Conservation (phyloP, 1,140 invertebrate genomes). For the Wasmannia auropunctata region DNA sequence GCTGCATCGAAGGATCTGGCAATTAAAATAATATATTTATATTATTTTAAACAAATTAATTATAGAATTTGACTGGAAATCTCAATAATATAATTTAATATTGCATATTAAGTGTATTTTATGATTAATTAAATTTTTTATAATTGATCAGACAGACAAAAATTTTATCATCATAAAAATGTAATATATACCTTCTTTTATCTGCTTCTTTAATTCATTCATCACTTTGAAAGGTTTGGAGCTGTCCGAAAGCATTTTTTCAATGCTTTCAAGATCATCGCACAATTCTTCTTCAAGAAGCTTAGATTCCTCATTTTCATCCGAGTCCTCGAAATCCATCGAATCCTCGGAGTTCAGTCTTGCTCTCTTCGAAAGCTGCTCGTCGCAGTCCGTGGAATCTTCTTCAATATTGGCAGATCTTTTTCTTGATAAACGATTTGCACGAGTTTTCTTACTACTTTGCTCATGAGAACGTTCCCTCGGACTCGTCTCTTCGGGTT, state of each 20-base stretch:
- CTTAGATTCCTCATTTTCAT: slow-evolving; percentile 10
- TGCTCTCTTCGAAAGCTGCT: background rate
- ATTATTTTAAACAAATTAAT: background rate
- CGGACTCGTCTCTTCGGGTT: background rate
- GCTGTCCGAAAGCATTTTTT: background rate
- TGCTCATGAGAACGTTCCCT: background rate
- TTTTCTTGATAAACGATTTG: slow-evolving; percentile 1
- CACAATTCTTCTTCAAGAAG: background rate
- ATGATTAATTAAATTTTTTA: background rate
- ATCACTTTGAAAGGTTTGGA: background rate
- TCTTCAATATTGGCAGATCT: background rate
- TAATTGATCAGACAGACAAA: no score
- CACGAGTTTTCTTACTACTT: background rate
- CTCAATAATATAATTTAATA: background rate
- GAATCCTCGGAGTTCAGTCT: slow-evolving; percentile 1
- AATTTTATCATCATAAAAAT: background rate
- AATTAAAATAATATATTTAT: slow-evolving; percentile 13
- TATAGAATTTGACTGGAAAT: background rate
- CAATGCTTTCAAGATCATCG: background rate
- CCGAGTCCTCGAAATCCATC: background rate
- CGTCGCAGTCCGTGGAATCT: background rate
- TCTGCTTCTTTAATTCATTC: background rate
- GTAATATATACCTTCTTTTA: background rate
- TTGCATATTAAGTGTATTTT: background rate
- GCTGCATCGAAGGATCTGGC: background rate